phyloP scores from a whole-genome alignment of 2,113 vertebrate genomes.

The Perccottus glenii region DNA sequence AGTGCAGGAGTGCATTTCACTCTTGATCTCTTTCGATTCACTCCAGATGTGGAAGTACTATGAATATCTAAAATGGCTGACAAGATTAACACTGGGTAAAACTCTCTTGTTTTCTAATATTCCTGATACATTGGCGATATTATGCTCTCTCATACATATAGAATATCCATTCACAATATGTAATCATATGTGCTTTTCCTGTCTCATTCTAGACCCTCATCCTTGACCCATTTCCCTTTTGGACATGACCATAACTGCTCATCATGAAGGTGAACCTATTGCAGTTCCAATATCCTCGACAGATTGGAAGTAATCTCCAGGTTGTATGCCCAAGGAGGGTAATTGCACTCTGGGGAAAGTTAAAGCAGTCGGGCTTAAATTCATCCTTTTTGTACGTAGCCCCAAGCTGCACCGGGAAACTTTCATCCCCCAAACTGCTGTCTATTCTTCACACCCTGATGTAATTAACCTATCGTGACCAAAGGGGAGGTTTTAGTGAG shows the following conservation, averaged over 20 bases:
- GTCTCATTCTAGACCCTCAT: slow-evolving; percentile 21
- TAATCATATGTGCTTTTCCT: slow-evolving; percentile 19
- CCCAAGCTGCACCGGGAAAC: slow-evolving; percentile 38
- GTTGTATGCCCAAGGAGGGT: slow-evolving; percentile 53
- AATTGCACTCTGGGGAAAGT: slow-evolving; percentile 76
- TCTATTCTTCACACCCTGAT: slow-evolving; percentile 32
- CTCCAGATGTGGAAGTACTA: slow-evolving; percentile 61
- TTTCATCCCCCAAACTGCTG: slow-evolving; percentile 17
- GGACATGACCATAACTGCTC: slow-evolving; percentile 47
- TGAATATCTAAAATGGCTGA: slow-evolving; percentile 30
- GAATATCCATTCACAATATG: slow-evolving; percentile 35
- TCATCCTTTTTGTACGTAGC: slow-evolving; percentile 50
- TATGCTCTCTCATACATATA: slow-evolving; percentile 31
- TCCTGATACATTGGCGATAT: slow-evolving; percentile 28
- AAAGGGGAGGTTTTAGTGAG: slow-evolving; percentile 37
- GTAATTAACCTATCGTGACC: slow-evolving; percentile 25
- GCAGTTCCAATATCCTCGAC: slow-evolving; percentile 55
- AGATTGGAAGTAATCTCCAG: slow-evolving; percentile 63
- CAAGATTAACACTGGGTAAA: slow-evolving; percentile 46
- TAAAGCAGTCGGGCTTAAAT: slow-evolving; percentile 35
- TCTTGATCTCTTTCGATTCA: slow-evolving; percentile 53
- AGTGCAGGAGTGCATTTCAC: slow-evolving; percentile 41
- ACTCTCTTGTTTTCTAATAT: slow-evolving; percentile 31
- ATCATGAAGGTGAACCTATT: slow-evolving; percentile 50
- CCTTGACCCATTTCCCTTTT: slow-evolving; percentile 32